A percentile compares a stretch with the other conserved stretches of the same genome.
Conservation (phyloP, 2,797 vertebrate genomes). For the Caiman crocodilus region DNA sequence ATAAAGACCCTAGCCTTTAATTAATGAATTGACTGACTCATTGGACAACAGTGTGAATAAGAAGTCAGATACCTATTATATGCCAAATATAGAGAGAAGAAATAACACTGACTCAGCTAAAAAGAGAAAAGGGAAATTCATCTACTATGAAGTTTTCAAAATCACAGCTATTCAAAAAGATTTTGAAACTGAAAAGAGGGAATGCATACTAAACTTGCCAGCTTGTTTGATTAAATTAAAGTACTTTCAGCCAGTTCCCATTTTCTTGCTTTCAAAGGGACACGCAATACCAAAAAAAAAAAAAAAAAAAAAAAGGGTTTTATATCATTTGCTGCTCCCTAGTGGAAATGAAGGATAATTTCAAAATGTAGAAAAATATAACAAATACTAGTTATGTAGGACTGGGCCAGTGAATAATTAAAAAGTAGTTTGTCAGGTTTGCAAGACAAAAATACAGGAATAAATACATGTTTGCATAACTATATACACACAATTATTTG, state of each 20-base stretch:
- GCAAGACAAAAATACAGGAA: background rate
- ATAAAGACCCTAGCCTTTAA: background rate
- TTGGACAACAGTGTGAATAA: background rate
- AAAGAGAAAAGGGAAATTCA: background rate
- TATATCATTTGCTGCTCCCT: conserved; percentile 76
- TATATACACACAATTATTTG: background rate
- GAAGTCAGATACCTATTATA: background rate
- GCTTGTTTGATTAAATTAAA: conserved; percentile 2
- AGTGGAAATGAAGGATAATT: conserved; percentile 48
- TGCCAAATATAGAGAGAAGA: background rate
- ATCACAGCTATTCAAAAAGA: background rate
- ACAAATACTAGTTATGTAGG: background rate
- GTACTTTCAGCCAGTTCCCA: background rate
- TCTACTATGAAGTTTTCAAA: background rate
- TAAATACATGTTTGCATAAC: background rate
- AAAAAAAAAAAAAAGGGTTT: background rate
- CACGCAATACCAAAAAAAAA: too few species aligned
- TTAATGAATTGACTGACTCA: background rate
- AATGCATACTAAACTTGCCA: background rate
- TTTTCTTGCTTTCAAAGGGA: background rate
- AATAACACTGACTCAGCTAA: background rate
- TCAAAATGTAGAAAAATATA: background rate
- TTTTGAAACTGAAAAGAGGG: background rate
- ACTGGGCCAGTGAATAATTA: background rate
- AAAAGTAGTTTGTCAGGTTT: background rate